phyloP scores from a whole-genome alignment of 1,140 invertebrate species.

The Monochamus saltuarius region DNA sequence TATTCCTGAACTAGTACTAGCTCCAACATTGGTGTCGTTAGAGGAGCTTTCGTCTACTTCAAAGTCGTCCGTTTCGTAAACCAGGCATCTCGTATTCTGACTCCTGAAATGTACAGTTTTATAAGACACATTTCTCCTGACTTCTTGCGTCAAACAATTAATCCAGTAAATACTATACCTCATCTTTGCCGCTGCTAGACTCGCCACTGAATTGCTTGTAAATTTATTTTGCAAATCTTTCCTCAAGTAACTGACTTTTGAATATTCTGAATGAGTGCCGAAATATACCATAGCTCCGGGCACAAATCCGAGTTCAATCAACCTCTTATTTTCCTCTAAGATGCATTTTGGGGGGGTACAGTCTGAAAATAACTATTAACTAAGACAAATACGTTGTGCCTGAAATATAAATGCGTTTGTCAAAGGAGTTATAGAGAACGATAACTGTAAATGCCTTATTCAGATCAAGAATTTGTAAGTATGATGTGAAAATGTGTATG shows the following conservation, averaged over 20 bases:
- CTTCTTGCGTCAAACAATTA: constrained; percentile 1
- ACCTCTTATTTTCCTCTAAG: constrained; percentile 57
- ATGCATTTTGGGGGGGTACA: constrained; percentile 73
- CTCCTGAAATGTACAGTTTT: constrained; percentile 30
- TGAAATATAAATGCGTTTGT: no score
- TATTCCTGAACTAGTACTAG: constrained; percentile 37
- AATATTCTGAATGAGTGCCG: constrained; percentile 49
- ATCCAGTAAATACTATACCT: constrained; percentile 45
- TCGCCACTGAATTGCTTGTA: constrained; percentile 52
- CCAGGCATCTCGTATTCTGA: constrained; percentile 30
- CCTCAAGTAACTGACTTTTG: constrained; percentile 45
- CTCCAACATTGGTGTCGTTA: constrained; percentile 34
- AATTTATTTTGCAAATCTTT: constrained; percentile 53
- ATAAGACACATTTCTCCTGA: no score
- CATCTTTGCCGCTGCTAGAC: constrained; percentile 51
- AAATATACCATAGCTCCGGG: constrained; percentile 77
- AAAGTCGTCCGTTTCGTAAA: constrained; percentile 20
- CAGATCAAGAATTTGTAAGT: no score
- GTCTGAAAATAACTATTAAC: constrained; percentile 63
- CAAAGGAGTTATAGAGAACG: no score
- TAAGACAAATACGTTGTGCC: no score
- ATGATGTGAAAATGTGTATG: no score
- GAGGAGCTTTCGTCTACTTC: constrained; percentile 20
- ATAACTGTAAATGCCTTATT: no score
- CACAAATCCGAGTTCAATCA: constrained; percentile 70